These are phyloP conservation scores for Pollimyrus isidori DNA, from an alignment of 2,113 vertebrate genomes.

Conservation along the genomic window DNA sequence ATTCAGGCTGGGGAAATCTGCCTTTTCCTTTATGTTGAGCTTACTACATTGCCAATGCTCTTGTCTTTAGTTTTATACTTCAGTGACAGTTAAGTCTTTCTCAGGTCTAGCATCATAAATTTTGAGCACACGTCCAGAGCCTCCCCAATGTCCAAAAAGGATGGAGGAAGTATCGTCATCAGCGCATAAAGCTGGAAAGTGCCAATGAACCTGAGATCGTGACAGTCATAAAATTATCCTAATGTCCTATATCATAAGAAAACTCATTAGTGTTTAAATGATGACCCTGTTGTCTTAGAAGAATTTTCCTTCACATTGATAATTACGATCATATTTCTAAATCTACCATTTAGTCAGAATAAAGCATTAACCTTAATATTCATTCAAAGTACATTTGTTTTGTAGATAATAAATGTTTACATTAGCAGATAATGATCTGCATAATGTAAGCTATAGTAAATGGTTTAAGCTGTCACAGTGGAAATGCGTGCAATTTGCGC, in stretches of 20 bases:
- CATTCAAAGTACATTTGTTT: not conserved
- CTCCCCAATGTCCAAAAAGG: not conserved
- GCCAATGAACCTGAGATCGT: not conserved
- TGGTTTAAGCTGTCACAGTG: not conserved
- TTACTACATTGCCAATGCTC: not conserved
- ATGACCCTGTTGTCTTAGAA: not conserved
- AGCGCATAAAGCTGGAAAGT: not conserved
- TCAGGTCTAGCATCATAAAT: not conserved
- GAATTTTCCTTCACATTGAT: not conserved
- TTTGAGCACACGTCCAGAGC: not conserved
- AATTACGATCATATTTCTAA: not conserved
- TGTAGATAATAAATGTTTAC: not conserved
- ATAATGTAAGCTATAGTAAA: not conserved
- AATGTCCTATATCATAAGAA: not conserved
- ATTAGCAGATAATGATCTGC: not conserved
- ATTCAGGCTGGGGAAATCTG: not conserved
- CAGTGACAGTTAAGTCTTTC: not conserved
- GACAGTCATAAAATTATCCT: not conserved
- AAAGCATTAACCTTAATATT: conserved; percentile 4
- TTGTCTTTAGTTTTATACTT: not conserved
- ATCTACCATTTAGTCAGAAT: not conserved
- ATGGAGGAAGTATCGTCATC: not conserved
- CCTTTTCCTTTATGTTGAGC: not conserved
- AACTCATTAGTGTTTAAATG: conserved; percentile 3
- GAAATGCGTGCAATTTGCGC: not conserved